Base-by-base conservation (phyloP, 1,140 invertebrate species). In the Calliopsis andreniformis region DNA sequence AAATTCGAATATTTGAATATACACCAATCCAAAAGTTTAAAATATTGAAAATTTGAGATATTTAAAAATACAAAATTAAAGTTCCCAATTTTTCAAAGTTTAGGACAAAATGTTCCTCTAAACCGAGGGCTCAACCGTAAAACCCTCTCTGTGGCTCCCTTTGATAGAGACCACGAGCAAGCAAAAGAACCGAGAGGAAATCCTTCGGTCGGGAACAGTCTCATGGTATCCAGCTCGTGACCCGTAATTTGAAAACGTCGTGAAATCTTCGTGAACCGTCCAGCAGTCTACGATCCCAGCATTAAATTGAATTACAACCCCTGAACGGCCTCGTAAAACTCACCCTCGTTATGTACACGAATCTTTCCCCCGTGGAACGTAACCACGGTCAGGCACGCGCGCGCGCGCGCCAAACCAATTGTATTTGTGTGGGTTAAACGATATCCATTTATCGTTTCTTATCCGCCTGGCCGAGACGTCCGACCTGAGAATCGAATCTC, bases 261-360 rank as follows among this genome's bases (percentile, higher is more conserved):
- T 47, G n/a, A 51, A 80, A 67, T 71, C 64, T 77, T 32, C 20
- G 49, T 43, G 39, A 76, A 47, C 23, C 59, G 51, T 7, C 30
- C 45, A 16, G 10, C 16, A 69, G 62, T 45, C 51, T 43, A 12
- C 56, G 35, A 72, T 49, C 25, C 47, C 3, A 51, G 53, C 62
- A 64, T 77, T 72, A 81, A 82, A 82, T 82, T 78, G 73, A 81
- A 82, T 82, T 70, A 72, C 79, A 56, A 25, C 56, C 23, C 28
- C 18, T 14, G 55, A 59, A 68, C 43, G 35, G 32, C 42, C 47
- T 67, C 68, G 49, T 81, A 82, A 82, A 82, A 63, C 43, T 81
- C 49, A 20, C 49, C 56, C 51, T 56, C 67, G 70, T 81, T 82
- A 77, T 67, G 35, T 76, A 75, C 61, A 70, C 61, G 39, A 76